Conservation (phyloP, 2,888 invertebrate species). For the Tipula confusa region DNA sequence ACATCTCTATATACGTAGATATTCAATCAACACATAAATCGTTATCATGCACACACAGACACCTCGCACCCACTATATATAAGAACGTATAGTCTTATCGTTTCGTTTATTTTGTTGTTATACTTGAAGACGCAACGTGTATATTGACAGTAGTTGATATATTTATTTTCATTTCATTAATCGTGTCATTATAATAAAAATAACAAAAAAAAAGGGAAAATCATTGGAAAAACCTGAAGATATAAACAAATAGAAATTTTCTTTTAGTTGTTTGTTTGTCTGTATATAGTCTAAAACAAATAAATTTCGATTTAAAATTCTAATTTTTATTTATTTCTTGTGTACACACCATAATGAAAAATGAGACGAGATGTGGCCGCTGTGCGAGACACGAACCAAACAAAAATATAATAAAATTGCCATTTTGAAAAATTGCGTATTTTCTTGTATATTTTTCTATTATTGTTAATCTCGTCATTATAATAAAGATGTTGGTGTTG, state of each 20-base stretch:
- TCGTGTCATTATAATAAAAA: not conserved
- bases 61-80: not conserved
- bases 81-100: not conserved
- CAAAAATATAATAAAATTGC: not conserved
- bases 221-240: not conserved
- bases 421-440: not conserved
- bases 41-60: not conserved
- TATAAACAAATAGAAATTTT: not conserved
- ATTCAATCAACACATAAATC: conserved; percentile 3
- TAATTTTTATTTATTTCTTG: not conserved
- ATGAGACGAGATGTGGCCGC: not conserved
- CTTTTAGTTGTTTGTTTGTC: not conserved
- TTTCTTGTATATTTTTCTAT: not conserved
- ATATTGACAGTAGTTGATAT: not conserved
- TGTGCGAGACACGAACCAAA: not conserved
- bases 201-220: not conserved
- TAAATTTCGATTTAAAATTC: conserved; percentile 9
- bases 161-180: not conserved
- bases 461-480: not conserved
- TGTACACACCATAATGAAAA: too few relatives aligned
- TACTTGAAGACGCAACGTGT: not conserved
- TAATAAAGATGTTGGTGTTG: not conserved
- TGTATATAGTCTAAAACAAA: too few relatives aligned
- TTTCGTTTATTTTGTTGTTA: not conserved
- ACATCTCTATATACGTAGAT: too few relatives aligned